These are phyloP conservation scores for Rhodinocichla rosea DNA, from an alignment of 2,113 vertebrate genomes.

Conservation along the genomic window DNA sequence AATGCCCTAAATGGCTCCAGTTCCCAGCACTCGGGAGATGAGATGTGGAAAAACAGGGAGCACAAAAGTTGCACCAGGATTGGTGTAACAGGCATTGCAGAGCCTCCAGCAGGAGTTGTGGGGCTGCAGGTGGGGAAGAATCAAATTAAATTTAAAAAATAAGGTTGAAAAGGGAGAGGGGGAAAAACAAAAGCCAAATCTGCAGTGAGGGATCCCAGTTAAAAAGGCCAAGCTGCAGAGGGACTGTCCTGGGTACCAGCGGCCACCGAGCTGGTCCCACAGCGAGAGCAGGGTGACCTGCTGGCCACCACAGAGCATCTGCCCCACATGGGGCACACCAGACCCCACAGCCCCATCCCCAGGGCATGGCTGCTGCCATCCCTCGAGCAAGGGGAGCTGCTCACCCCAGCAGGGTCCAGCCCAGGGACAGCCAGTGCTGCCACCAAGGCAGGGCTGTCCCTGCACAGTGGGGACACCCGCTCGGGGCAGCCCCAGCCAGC, in stretches of 20 bases:
- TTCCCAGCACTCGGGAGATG: neutral
- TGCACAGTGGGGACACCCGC: neutral
- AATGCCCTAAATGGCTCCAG: neutral
- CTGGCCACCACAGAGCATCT: neutral
- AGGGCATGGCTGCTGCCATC: neutral
- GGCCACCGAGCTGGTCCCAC: accelerated
- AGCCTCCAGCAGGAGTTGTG: neutral
- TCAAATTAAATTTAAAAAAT: neutral
- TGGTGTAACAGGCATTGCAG: accelerated
- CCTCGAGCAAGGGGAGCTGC: neutral
- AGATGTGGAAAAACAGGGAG: neutral
- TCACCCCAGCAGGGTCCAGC: accelerated
- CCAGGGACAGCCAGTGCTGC: neutral
- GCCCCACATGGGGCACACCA: accelerated
- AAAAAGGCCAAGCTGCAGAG: neutral
- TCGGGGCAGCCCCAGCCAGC: accelerated
- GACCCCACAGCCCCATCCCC: neutral
- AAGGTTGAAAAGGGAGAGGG: neutral
- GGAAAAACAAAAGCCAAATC: neutral
- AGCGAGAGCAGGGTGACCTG: neutral
- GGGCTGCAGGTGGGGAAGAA: neutral
- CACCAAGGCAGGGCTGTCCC: neutral
- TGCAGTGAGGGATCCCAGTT: neutral
- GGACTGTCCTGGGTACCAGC: neutral
- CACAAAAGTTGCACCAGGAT: neutral